Evolutionary conservation across 2,888 invertebrate genomes (phyloP).

Genomic region (Phengaris arion): DNA sequence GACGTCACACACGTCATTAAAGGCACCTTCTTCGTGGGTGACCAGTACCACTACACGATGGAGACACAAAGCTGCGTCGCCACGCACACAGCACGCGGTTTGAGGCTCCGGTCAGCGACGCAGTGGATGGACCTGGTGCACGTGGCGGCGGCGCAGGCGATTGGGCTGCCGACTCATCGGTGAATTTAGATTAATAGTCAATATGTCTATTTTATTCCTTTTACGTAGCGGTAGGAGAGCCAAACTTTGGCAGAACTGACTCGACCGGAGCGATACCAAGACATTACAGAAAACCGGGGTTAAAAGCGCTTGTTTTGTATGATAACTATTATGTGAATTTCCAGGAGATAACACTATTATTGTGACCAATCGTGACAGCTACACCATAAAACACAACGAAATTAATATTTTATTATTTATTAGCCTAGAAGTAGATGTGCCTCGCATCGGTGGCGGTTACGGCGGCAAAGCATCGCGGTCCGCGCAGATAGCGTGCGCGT

Average conservation of each 20-base stretch:
- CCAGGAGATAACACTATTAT: no score
- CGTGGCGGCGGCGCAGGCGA: conserved; percentile 72
- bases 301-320: no score
- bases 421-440: conserved; percentile 84
- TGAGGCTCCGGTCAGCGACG: conserved; percentile 71
- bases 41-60: conserved; percentile 89
- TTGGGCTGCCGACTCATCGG: conserved; percentile 81
- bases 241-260: no score
- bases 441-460: conserved; percentile 89
- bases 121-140: conserved; percentile 84
- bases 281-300: no score
- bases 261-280: no score
- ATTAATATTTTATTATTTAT: no score
- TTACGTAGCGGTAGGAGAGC: no score
- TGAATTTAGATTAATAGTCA: conserved; percentile 43
- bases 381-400: no score
- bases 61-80: conserved; percentile 82
- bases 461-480: conserved; percentile 88
- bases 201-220: no score
- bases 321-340: no score
- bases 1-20: conserved; percentile 73
- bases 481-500: conserved; percentile 79
- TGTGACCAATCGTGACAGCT: no score
- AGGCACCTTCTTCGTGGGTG: conserved; percentile 77
- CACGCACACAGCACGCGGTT: conserved; percentile 44